Base-by-base conservation (phyloP, 2,113 vertebrate genomes). In the Cyanocitta stelleri region DNA sequence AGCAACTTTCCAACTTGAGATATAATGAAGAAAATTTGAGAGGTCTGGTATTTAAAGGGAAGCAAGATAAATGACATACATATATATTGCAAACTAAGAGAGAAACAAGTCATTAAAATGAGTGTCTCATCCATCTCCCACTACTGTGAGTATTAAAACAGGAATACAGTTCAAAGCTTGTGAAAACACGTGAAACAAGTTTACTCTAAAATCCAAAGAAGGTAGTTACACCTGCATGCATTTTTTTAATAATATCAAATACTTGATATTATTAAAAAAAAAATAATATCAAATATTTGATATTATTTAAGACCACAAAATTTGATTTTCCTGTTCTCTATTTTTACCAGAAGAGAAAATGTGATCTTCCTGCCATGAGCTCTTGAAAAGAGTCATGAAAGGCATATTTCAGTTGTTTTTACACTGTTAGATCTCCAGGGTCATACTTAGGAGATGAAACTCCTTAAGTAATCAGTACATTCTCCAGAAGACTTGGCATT, bases 201-300 rank as follows among this genome's bases (percentile, higher is more conserved):
- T 82, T 52, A 85, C 19, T 43, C 20, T 56, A 46, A 61, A 68
- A 87, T 5, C 32, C 35, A 74, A 87, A 79, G 44, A 54, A 71
- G 26, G 37, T 2, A 51, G 41, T 39, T 48, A 39, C 16, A 79
- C 11, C 20, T n/a, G 19, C 18, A 94, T 0, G 0, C 3, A 43
- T 41, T 13, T 41, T 39, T 41, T 41, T 41, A 41, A 41, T 41
- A 41, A 43, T 43, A 17, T 43, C 43, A 43, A 17, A 43, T 43
- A 43, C 16, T 43, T 43, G 43, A 43, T 13, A 13, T 41, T 41
- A 13, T 41, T 41, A 41, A 41, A 41, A 41, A 41, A 41, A 13
- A 41, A 41, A 41, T 39, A 39, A 32, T 5, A 9, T 44, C 32
- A 76, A 85, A 64, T 51, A 93, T n/a, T 48, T 52, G 23, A 7